Conservation (phyloP, 2,888 invertebrate genomes). For the Candidula unifasciata region DNA sequence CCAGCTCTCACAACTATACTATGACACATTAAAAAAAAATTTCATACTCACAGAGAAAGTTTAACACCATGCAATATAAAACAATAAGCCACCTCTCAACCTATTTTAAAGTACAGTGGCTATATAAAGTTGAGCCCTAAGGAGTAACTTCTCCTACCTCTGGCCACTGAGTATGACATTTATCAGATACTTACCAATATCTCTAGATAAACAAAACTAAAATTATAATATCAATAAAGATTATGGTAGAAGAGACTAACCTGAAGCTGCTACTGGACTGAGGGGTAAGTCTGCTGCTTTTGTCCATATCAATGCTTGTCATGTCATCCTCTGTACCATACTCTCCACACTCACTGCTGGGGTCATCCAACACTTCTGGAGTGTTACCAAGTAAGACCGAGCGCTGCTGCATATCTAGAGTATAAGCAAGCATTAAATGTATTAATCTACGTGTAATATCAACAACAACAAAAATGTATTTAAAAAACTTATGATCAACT, state of each 20-base stretch:
- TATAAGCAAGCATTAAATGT: neutral
- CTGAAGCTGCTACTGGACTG: conserved; percentile 33
- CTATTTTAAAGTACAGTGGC: too few species aligned
- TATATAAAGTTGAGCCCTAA: too few species aligned
- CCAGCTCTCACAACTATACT: too few species aligned
- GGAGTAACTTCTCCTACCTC: neutral
- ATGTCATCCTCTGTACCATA: conserved; percentile 37
- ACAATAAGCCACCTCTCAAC: too few species aligned
- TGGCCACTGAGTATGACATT: neutral
- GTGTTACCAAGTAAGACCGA: conserved; percentile 2
- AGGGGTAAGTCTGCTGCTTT: conserved; percentile 13
- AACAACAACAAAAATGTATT: too few species aligned
- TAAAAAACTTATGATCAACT: too few species aligned
- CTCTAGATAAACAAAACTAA: neutral
- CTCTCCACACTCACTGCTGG: conserved; percentile 42
- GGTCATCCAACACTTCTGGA: neutral
- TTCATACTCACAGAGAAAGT: too few species aligned
- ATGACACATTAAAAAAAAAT: too few species aligned
- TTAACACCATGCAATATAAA: too few species aligned
- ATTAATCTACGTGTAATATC: too few species aligned
- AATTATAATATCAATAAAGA: neutral
- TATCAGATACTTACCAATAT: too few species aligned
- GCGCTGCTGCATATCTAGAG: conserved; percentile 6
- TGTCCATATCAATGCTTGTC: conserved; percentile 39
- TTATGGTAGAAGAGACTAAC: neutral